These are phyloP conservation scores for Drosophila merina DNA, from an alignment of 2,888 invertebrate species.

Conservation along the genomic window DNA sequence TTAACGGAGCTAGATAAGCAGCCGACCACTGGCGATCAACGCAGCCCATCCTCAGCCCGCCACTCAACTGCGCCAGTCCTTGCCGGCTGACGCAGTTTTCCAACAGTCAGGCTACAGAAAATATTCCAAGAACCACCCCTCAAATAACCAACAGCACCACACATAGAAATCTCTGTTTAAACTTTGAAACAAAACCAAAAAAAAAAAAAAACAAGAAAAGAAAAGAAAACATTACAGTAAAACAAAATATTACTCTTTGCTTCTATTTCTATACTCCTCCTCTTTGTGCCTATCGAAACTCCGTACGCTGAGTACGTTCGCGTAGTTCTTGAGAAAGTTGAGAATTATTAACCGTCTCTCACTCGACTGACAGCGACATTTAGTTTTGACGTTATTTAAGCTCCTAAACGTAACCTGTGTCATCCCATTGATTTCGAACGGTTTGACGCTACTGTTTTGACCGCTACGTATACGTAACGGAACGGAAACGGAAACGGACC, in stretches of 20 bases:
- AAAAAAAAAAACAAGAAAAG: constrained; percentile 16
- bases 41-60: constrained; percentile 79
- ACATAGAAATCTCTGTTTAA: constrained; percentile 35
- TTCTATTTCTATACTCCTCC: constrained; percentile 68
- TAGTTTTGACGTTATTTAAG: constrained; percentile 80
- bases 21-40: constrained; percentile 78
- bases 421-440: constrained; percentile 73
- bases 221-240: constrained; percentile 12
- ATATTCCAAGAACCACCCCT: constrained; percentile 53
- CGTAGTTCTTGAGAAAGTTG: constrained; percentile 38
- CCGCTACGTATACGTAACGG: constrained; percentile 11
- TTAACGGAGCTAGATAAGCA: constrained; percentile 72
- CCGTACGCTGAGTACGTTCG: constrained; percentile 58
- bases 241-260: constrained; percentile 46
- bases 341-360: constrained; percentile 26
- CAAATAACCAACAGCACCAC: constrained; percentile 47
- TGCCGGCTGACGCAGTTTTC: constrained; percentile 71
- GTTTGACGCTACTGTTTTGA: constrained; percentile 6
- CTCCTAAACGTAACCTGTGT: constrained; percentile 81
- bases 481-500: constrained; percentile 30
- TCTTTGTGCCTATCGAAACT: constrained; percentile 73
- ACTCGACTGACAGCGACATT: constrained; percentile 63
- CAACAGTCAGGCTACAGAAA: constrained; percentile 37
- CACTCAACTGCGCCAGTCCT: constrained; percentile 72
- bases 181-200: background rate